phyloP scores from a whole-genome alignment of 2,888 invertebrate species.

The Vandiemenella viatica region DNA sequence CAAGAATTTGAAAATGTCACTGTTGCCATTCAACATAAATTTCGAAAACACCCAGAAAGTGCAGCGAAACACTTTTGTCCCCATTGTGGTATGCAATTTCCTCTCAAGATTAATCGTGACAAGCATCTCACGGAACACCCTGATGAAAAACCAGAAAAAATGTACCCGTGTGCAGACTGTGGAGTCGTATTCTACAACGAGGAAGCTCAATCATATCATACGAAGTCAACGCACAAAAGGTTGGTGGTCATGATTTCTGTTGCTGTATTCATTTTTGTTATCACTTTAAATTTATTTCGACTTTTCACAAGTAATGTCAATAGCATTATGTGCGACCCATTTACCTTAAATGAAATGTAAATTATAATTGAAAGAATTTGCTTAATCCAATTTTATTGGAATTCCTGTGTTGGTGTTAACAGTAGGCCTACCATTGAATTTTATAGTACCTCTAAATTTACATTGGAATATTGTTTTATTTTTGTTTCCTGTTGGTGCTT shows the following conservation, averaged over 20 bases:
- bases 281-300: too few species aligned
- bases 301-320: too few species aligned
- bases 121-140: slow-evolving; percentile 39
- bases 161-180: slow-evolving; percentile 37
- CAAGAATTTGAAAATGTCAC: slow-evolving; percentile 21
- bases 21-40: slow-evolving; percentile 50
- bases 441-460: too few species aligned
- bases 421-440: too few species aligned
- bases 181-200: slow-evolving; percentile 38
- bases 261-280: too few species aligned
- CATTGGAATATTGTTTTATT: too few species aligned
- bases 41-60: slow-evolving; percentile 45
- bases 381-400: too few species aligned
- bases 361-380: too few species aligned
- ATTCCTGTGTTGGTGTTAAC: too few species aligned
- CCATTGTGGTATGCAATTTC: slow-evolving; percentile 52
- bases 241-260: slow-evolving; percentile 16
- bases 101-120: slow-evolving; percentile 41
- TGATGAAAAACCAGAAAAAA: slow-evolving; percentile 20
- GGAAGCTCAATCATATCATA: slow-evolving; percentile 43
- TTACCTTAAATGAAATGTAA: too few species aligned
- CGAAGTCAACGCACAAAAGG: slow-evolving; percentile 33
- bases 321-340: too few species aligned
- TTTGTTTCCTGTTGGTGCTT: too few species aligned
- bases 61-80: slow-evolving; percentile 47